Percentiles rank a stretch among this genome's conserved stretches.
phyloP scores from a whole-genome alignment of 2,888 invertebrate species.

The Acanthoscelides obtectus region DNA sequence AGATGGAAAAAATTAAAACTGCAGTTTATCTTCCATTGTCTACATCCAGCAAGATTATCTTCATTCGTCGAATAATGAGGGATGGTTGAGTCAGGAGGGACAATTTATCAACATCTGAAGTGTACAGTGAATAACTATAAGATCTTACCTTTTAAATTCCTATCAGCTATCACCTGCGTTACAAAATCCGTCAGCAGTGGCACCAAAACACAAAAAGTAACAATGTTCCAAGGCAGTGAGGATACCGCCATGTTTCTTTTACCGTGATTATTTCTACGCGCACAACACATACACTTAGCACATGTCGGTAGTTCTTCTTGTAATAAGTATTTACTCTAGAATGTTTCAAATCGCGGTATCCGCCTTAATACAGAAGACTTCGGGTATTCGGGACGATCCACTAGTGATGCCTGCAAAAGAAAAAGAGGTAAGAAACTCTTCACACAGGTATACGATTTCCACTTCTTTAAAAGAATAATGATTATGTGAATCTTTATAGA shows the following conservation, averaged over 20 bases:
- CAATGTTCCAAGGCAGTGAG: not conserved
- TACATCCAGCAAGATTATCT: no score
- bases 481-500: no score
- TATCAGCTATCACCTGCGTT: not conserved
- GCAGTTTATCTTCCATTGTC: no score
- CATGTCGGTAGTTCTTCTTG: not conserved
- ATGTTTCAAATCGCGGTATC: not conserved
- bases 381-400: not conserved
- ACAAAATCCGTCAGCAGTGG: not conserved
- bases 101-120: no score
- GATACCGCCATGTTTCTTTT: not conserved
- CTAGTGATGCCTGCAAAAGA: not conserved
- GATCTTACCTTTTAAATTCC: not conserved
- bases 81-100: no score
- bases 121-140: no score
- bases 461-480: no score
- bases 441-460: no score
- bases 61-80: no score
- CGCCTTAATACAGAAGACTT: not conserved
- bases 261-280: not conserved
- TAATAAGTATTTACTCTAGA: not conserved
- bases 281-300: not conserved
- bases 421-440: no score
- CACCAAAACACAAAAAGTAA: not conserved
- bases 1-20: no score